Evolutionary conservation across 1,140 invertebrate species (phyloP).

Genomic region (Anthonomus grandis): DNA sequence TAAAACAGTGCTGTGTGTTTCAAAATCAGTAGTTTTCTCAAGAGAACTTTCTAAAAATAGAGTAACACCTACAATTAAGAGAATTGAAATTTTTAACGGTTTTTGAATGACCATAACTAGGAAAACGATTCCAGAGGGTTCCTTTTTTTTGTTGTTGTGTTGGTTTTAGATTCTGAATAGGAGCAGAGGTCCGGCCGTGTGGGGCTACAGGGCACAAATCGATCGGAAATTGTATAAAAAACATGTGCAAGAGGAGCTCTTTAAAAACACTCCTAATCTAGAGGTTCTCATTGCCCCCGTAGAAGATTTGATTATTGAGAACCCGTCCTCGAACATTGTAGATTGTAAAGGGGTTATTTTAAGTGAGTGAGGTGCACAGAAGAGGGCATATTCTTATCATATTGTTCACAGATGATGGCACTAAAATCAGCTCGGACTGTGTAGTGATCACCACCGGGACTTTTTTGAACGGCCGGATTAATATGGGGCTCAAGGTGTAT

Average conservation of each 20-base stretch:
- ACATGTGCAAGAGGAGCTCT: constrained; percentile 76
- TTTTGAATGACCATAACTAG: constrained; percentile 43
- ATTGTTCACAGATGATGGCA: constrained; percentile 56
- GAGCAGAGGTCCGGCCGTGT: constrained; percentile 81
- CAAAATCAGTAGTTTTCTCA: not conserved
- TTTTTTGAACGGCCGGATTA: constrained; percentile 87
- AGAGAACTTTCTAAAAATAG: not conserved
- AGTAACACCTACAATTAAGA: not conserved
- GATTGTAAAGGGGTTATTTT: constrained; percentile 62
- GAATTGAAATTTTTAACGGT: not conserved
- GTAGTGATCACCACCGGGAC: constrained; percentile 92
- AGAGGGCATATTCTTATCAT: not conserved
- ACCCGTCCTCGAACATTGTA: constrained; percentile 33
- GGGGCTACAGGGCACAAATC: constrained; percentile 89
- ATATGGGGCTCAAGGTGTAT: constrained; percentile 73
- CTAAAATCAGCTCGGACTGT: constrained; percentile 59
- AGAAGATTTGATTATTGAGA: constrained; percentile 75
- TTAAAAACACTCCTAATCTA: constrained; percentile 63
- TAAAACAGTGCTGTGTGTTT: constrained; percentile 34
- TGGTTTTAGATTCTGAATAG: constrained; percentile 65
- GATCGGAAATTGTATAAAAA: constrained; percentile 81
- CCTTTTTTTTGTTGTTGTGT: too few relatives aligned
- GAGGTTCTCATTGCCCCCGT: constrained; percentile 72
- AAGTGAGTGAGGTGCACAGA: constrained; percentile 49
- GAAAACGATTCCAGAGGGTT: too few relatives aligned